Evolutionary conservation across 2,113 vertebrate species (phyloP).

Genomic region (Tragelaphus strepsiceros): DNA sequence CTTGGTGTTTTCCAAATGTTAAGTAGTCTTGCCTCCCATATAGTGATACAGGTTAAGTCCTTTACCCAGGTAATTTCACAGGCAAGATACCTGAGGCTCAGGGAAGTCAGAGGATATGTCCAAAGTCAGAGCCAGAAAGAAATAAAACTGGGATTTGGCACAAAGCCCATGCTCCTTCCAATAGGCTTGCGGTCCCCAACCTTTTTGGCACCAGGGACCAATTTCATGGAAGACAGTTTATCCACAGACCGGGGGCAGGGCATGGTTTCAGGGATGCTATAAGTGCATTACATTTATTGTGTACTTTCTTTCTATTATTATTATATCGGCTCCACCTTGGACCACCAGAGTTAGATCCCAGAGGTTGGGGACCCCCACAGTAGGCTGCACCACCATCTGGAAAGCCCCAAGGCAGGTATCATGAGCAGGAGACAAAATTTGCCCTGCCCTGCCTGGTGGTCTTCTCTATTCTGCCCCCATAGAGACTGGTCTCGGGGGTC

Average conservation of each 20-base stretch:
- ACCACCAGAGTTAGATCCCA: not conserved
- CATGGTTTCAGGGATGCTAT: not conserved
- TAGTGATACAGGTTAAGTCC: not conserved
- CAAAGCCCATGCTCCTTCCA: not conserved
- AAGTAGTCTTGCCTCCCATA: not conserved
- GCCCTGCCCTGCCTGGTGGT: no score
- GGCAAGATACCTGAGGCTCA: not conserved
- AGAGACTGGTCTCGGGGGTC: not conserved
- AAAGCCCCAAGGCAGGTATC: not conserved
- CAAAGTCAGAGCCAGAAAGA: not conserved
- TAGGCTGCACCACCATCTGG: not conserved
- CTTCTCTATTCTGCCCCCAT: not conserved
- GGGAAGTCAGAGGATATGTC: not conserved
- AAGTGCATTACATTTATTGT: not conserved
- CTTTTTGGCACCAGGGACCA: not conserved
- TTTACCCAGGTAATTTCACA: not conserved
- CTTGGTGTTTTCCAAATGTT: not conserved
- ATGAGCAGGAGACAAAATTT: not conserved
- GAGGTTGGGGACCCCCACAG: not conserved
- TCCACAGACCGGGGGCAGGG: not conserved
- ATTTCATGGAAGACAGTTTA: not conserved
- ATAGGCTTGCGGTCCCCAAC: not conserved
- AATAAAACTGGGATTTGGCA: not conserved
- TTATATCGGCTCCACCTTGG: not conserved
- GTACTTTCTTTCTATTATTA: not conserved